Evolutionary conservation across 2,888 invertebrate species (phyloP).

Genomic region (Epistrophella euchroma): DNA sequence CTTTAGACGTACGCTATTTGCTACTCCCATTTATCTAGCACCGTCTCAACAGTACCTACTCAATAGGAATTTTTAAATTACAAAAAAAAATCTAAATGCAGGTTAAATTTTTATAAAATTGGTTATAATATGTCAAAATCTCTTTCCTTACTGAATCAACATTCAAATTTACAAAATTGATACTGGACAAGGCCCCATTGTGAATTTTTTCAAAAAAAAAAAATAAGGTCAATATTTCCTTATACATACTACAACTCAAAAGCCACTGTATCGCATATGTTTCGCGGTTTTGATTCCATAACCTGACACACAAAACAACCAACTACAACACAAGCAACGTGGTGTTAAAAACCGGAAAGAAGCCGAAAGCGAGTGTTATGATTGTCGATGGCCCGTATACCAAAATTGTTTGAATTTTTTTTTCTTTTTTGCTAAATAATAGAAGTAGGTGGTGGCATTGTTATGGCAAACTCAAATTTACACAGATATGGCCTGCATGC

Average conservation of each 20-base stretch:
- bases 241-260: neutral
- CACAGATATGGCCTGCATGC: conserved; percentile 29
- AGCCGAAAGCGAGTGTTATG: conserved; percentile 50
- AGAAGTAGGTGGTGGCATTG: conserved; percentile 44
- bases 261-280: conserved; percentile 36
- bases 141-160: neutral
- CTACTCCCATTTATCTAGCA: too few species aligned
- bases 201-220: conserved; percentile 24
- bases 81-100: too few species aligned
- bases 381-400: conserved; percentile 49
- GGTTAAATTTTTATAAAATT: neutral
- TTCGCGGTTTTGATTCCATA: conserved; percentile 49
- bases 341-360: conserved; percentile 44
- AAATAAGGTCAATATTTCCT: conserved; percentile 63
- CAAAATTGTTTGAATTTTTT: conserved; percentile 20
- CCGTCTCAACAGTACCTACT: too few species aligned
- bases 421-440: conserved; percentile 37
- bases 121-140: neutral
- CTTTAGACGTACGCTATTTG: too few species aligned
- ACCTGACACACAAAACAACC: conserved; percentile 42
- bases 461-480: conserved; percentile 47
- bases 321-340: conserved; percentile 7
- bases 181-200: conserved; percentile 17
- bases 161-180: neutral
- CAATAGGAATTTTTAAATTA: too few species aligned